Percentiles rank a stretch among this genome's conserved stretches.
These are phyloP conservation scores for Chaitophorus viminalis DNA, from an alignment of 2,888 invertebrate genomes.

Conservation along the genomic window DNA sequence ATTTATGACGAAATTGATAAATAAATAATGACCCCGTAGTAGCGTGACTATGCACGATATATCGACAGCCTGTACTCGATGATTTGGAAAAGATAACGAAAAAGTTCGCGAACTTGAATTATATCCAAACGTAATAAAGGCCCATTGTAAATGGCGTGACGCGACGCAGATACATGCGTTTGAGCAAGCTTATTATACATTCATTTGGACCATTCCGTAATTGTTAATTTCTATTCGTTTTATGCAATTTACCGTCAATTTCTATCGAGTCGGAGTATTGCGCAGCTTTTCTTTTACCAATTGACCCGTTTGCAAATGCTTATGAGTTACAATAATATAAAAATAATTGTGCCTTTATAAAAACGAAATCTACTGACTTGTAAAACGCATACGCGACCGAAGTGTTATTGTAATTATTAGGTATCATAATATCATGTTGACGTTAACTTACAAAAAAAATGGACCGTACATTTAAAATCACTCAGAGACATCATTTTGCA, in stretches of 20 bases:
- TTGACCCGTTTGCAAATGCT: not conserved
- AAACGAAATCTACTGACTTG: too few relatives aligned
- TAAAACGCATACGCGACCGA: too few relatives aligned
- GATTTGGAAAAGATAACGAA: not conserved
- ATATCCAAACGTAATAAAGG: not conserved
- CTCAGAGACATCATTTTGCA: too few relatives aligned
- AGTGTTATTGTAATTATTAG: too few relatives aligned
- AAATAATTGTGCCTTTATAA: not conserved
- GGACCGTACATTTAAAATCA: too few relatives aligned
- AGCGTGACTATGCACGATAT: not conserved
- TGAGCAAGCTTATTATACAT: too few relatives aligned
- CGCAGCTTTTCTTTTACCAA: too few relatives aligned
- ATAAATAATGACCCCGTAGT: not conserved
- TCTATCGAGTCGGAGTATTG: not conserved
- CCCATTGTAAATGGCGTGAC: too few relatives aligned
- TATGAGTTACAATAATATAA: not conserved
- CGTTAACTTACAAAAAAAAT: too few relatives aligned
- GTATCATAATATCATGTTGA: too few relatives aligned
- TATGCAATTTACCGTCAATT: not conserved
- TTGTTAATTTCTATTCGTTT: not conserved
- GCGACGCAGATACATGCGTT: not conserved
- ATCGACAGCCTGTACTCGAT: not conserved
- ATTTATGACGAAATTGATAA: not conserved
- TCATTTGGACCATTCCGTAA: not conserved
- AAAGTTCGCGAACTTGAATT: not conserved